Evolutionary conservation across 2,113 vertebrate species (phyloP), one percentile per base, ranked within the genome.

Genomic region (Ophthalmolycus amberensis): DNA sequence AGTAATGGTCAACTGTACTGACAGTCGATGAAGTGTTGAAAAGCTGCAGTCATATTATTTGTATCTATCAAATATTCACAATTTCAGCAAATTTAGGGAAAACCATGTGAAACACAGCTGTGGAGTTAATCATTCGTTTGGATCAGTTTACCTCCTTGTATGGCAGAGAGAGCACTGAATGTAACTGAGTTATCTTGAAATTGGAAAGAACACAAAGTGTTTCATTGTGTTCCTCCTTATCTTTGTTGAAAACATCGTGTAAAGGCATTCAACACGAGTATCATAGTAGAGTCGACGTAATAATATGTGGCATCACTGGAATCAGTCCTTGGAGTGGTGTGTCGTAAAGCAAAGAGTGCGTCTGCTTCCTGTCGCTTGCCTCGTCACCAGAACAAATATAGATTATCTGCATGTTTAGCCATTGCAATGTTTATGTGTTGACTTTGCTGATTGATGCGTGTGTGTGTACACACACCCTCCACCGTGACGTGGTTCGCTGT

Each of bases 341-440:
- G 20, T 64, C 6, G 0, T 32, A 76, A 2, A 34, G 27, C 42
- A 38, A 59, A 59, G 75, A 42, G 1, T 18, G 18, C 34, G 6
- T 71, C 22, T 71, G 44, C 69, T 54, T 70, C 58, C 59, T 25
- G 34, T 54, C 44, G 29, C n/a, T 48, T 25, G n/a, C 62, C 46
- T 75, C 66, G 32, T 71, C 79, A 67, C 29, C 75, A 56, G 22
- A 71, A 27, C 54, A 66, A 75, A 76, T 42, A 72, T 29, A 56
- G 63, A 75, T 81, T 58, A 56, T 65, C 59, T 75, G 64, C 63
- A 42, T 77, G 77, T 75, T 85, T 38, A 67, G 64, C 71, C n/a
- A 27, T n/a, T 50, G 65, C 15, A 68, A 71, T 82, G 72, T 63
- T 58, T 48, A 79, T 73, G 62, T 73, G 83, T 88, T 79, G 79